Evolutionary conservation across 1,140 invertebrate species (phyloP).

Genomic region (Drosophila hydei): DNA sequence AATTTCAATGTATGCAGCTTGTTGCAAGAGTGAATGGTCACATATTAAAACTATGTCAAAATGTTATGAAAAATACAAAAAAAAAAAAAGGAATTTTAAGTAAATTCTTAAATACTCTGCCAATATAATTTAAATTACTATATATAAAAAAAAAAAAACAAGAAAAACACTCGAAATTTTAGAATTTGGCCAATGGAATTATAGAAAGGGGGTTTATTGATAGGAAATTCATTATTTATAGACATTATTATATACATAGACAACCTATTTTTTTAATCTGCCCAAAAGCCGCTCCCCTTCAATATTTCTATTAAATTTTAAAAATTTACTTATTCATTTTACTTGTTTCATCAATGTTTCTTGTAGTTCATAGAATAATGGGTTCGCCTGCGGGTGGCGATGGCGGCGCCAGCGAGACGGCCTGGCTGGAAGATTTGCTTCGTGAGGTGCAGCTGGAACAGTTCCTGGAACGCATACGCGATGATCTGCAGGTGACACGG

Average conservation of each 20-base stretch:
- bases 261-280: no score
- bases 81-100: not conserved
- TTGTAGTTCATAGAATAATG: slow-evolving; percentile 25
- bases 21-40: not conserved
- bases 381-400: slow-evolving; percentile 50
- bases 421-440: slow-evolving; percentile 93
- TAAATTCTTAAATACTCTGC: not conserved
- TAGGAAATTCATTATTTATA: no score
- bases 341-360: not conserved
- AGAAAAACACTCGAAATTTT: no score
- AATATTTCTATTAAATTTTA: not conserved
- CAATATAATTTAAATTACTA: no score
- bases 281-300: no score
- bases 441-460: slow-evolving; percentile 96
- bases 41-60: slow-evolving; percentile 22
- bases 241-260: no score
- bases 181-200: no score
- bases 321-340: not conserved
- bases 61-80: slow-evolving; percentile 18
- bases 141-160: no score
- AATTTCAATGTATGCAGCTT: not conserved
- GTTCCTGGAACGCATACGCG: slow-evolving; percentile 94
- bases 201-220: no score
- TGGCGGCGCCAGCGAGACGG: slow-evolving; percentile 83
- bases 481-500: slow-evolving; percentile 96